Evolutionary conservation across 2,888 invertebrate species (phyloP).

Genomic region (Pocota personata): DNA sequence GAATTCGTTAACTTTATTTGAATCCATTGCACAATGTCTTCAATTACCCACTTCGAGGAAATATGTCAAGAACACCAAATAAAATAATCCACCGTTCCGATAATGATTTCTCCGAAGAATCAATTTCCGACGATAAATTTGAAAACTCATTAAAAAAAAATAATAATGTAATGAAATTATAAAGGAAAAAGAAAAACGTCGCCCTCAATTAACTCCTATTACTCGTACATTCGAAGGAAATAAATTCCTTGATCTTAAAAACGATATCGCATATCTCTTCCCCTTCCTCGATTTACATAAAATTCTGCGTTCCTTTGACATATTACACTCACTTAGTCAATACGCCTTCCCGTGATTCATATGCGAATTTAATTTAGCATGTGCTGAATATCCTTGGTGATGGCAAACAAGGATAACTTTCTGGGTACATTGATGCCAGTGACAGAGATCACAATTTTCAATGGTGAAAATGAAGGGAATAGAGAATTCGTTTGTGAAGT

Average conservation of each 20-base stretch:
- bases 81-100: too few species aligned
- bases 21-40: too few species aligned
- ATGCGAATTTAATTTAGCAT: neutral
- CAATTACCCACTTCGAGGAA: too few species aligned
- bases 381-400: neutral
- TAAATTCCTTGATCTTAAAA: neutral
- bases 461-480: neutral
- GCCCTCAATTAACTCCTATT: neutral
- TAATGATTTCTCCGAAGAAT: too few species aligned
- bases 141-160: neutral
- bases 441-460: neutral
- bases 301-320: neutral
- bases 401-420: neutral
- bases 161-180: neutral
- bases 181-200: neutral
- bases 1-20: too few species aligned
- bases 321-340: neutral
- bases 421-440: neutral
- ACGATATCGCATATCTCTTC: neutral
- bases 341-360: neutral
- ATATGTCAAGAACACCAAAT: too few species aligned
- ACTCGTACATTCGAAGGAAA: neutral
- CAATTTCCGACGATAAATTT: neutral
- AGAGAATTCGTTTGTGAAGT: neutral
- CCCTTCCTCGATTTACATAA: neutral